Percentiles rank a stretch among this genome's conserved stretches.
Evolutionary conservation across 2,113 vertebrate genomes (phyloP).

Genomic region (Chionis minor): DNA sequence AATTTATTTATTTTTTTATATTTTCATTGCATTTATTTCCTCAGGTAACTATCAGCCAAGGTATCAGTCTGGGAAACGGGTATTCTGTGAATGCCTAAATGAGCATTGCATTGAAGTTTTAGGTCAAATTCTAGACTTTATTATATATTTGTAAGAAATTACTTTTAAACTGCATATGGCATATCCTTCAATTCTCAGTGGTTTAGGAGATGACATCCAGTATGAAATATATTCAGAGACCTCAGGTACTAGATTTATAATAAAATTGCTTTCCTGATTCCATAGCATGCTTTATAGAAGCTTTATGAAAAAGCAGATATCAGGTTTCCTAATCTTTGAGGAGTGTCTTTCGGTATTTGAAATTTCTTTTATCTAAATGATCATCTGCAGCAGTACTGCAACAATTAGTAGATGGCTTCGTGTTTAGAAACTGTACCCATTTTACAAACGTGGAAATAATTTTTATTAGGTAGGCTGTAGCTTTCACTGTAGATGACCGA

Average conservation of each 20-base stretch:
- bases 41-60: rapidly evolving
- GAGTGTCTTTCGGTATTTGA: background rate
- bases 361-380: background rate
- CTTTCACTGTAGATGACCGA: background rate
- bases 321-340: background rate
- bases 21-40: background rate
- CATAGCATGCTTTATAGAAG: background rate
- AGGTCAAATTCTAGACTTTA: background rate
- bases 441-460: background rate
- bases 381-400: background rate
- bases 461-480: background rate
- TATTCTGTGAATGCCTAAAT: background rate
- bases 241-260: background rate
- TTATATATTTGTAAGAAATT: background rate
- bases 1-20: background rate
- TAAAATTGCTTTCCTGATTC: background rate
- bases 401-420: background rate
- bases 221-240: background rate
- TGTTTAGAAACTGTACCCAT: background rate
- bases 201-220: background rate
- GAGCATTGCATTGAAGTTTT: background rate
- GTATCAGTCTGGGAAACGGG: background rate
- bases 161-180: background rate
- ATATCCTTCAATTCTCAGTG: background rate
- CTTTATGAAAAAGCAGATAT: background rate